These are phyloP conservation scores for Perizoma affinitatum DNA, from an alignment of 2,888 invertebrate species.

Conservation along the genomic window DNA sequence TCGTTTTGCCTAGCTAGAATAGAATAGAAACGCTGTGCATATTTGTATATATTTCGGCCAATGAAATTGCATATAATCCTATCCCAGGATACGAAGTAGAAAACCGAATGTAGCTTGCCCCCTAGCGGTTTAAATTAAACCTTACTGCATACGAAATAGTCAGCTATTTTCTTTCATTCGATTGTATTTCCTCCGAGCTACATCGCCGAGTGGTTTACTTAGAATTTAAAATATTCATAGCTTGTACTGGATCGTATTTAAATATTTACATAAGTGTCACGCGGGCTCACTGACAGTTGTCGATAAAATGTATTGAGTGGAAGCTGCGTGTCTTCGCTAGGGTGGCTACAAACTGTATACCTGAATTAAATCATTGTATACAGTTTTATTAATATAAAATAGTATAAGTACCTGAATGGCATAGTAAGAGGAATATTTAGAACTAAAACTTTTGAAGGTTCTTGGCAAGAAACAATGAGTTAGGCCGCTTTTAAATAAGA, in stretches of 20 bases:
- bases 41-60: background rate
- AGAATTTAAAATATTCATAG: slow-evolving; percentile 85
- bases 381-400: too few species aligned
- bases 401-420: too few species aligned
- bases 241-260: slow-evolving; percentile 85
- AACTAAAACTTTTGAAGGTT: too few species aligned
- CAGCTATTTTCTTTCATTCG: slow-evolving; percentile 64
- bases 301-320: slow-evolving; percentile 81
- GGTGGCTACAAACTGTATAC: slow-evolving; percentile 41
- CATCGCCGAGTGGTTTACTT: slow-evolving; percentile 80
- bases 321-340: slow-evolving; percentile 53
- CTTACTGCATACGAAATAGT: slow-evolving; percentile 58
- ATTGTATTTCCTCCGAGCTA: slow-evolving; percentile 64
- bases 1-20: too few species aligned
- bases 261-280: slow-evolving; percentile 85
- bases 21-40: background rate
- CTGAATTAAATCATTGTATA: slow-evolving; percentile 19
- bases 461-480: too few species aligned
- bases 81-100: slow-evolving; percentile 64
- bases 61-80: background rate
- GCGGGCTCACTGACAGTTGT: slow-evolving; percentile 79
- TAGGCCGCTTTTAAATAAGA: too few species aligned
- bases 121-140: slow-evolving; percentile 52
- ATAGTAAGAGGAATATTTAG: too few species aligned
- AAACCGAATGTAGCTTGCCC: slow-evolving; percentile 51